Base-by-base conservation (phyloP, 2,888 invertebrate genomes). In the Ptilodon capucinus region DNA sequence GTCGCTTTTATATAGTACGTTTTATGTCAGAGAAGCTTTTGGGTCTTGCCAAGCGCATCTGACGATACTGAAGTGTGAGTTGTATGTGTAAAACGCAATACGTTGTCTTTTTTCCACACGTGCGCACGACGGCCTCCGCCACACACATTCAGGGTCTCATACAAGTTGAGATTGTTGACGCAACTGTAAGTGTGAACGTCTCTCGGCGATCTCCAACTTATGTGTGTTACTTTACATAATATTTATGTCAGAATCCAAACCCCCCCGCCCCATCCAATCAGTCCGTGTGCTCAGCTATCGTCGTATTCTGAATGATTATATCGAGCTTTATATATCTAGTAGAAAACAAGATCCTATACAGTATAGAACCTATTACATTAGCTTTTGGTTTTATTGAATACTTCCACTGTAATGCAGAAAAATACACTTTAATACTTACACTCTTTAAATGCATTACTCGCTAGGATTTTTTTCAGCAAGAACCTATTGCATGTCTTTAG, bases 121-220 rank as follows among this genome's bases (percentile, higher is more conserved):
- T 82, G 79, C 86, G 73, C 78, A 73, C 81, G 70, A 74, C 82
- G 86, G 81, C 79, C 78, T 62, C 68, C 78, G 77, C 82, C 67
- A 69, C 81, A 74, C 79, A 74, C 78, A 74, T 71, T 75, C 89
- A 91, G 91, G 87, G 85, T 84, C 85, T 81, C 84, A 79, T 86
- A 76, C 86, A 86, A 86, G 91, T 90, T 87, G 89, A 90, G 81
- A 86, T 90, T 83, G 78, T 89, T 79, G 81, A 92, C 67, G 81
- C 91, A 76, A 91, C 87, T 91, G 93, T 93, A 92, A 93, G 93
- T 92, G 74, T 77, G 81, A 74, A 68, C 72, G 74, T 74, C 79
- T 73, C 73, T 75, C 76, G 75, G 71, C 82, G 77, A 79, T 79
- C 76, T 79, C 81, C 69, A 79, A 79, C 73, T 72, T 86, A 76